phyloP scores from a whole-genome alignment of 2,888 invertebrate genomes.

The Apodemia mormo region DNA sequence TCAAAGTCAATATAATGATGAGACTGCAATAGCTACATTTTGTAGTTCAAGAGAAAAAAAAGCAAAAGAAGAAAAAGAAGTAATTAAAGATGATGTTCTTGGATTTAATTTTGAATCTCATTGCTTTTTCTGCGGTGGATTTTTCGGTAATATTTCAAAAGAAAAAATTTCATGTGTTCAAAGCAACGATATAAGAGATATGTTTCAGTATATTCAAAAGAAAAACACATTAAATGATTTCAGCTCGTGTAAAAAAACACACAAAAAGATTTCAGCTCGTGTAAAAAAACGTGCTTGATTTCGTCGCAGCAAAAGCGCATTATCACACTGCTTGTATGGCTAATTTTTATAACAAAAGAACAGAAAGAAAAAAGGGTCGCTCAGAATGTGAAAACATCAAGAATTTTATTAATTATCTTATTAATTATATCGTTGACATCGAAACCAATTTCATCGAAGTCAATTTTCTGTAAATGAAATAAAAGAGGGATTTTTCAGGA shows the following conservation, averaged over 20 bases:
- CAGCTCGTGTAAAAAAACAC: constrained; percentile 9
- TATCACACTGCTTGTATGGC: constrained; percentile 42
- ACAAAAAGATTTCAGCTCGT: constrained; percentile 21
- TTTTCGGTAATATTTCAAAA: constrained; percentile 7
- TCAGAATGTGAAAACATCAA: constrained; percentile 40
- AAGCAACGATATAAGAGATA: constrained; percentile 39
- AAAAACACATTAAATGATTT: constrained; percentile 21
- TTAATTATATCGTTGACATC: constrained; percentile 40
- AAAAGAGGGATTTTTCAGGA: constrained; percentile 39
- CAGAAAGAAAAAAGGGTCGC: constrained; percentile 24
- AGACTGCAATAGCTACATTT: constrained; percentile 20
- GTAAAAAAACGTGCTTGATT: not conserved
- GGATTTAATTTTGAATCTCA: constrained; percentile 17
- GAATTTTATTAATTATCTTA: constrained; percentile 39
- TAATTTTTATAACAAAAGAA: constrained; percentile 38
- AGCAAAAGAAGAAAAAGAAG: constrained; percentile 7
- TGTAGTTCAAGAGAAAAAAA: not conserved
- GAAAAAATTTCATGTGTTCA: constrained; percentile 29
- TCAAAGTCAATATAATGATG: constrained; percentile 26
- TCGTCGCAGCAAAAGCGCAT: constrained; percentile 24
- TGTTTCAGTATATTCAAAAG: constrained; percentile 35
- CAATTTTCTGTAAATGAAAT: constrained; percentile 40
- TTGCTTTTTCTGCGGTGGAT: constrained; percentile 11
- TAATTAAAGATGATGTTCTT: constrained; percentile 14
- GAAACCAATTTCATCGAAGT: constrained; percentile 33